A percentile compares a stretch with the other conserved stretches of the same genome.
These are phyloP conservation scores for Bungarus multicinctus DNA, from an alignment of 2,113 vertebrate species.

Conservation along the genomic window DNA sequence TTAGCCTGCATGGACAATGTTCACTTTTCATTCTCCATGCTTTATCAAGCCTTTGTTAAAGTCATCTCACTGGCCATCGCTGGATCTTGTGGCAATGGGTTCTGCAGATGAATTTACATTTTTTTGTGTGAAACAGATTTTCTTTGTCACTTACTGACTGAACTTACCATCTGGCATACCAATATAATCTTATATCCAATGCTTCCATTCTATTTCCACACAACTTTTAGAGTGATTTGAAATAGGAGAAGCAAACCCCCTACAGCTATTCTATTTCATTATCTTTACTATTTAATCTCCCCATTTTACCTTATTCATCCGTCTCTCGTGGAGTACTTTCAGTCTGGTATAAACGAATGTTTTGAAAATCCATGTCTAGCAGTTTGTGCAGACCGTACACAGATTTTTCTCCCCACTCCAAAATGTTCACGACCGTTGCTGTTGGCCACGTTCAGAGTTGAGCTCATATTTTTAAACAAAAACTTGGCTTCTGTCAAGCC, in stretches of 20 bases:
- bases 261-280: neutral
- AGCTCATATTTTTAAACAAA: neutral
- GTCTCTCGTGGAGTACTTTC: neutral
- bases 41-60: neutral
- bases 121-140: neutral
- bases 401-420: neutral
- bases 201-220: neutral
- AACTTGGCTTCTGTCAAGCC: neutral
- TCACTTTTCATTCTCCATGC: neutral
- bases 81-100: neutral
- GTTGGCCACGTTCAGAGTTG: neutral
- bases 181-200: no score
- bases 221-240: neutral
- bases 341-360: neutral
- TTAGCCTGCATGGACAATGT: neutral
- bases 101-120: neutral
- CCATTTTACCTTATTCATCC: neutral
- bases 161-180: neutral
- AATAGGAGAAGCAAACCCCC: neutral
- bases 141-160: neutral
- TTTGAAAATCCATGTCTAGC: neutral
- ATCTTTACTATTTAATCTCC: neutral
- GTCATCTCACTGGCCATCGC: neutral
- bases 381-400: no score
- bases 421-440: neutral